A percentile compares a stretch with the other conserved stretches of the same genome.
Evolutionary conservation across 1,140 invertebrate species (phyloP).

Genomic region (Andricus grossulariae): DNA sequence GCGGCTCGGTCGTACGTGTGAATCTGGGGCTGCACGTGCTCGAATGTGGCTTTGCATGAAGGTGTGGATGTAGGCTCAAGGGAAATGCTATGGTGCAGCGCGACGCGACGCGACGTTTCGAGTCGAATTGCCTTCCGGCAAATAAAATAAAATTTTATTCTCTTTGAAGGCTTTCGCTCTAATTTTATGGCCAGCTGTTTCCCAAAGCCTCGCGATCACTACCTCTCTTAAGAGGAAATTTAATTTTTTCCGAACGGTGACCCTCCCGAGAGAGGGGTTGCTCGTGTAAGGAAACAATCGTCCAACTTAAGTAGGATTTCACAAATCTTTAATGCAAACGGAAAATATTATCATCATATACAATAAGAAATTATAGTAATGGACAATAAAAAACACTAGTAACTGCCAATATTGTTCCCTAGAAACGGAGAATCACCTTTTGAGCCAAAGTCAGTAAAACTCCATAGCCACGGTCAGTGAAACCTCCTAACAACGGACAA

Average conservation of each 20-base stretch:
- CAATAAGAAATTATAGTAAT: no score
- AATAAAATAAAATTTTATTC: constrained; percentile 61
- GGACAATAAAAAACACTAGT: no score
- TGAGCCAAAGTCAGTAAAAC: no score
- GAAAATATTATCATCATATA: no score
- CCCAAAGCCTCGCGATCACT: constrained; percentile 38
- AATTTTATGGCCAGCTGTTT: constrained; percentile 50
- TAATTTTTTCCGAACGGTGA: constrained; percentile 13
- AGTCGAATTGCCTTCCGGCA: constrained; percentile 50
- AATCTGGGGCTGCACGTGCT: constrained; percentile 11
- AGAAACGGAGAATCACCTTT: no score
- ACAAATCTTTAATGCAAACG: background rate
- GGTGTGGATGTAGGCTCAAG: constrained; percentile 52
- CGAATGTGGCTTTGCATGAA: constrained; percentile 11
- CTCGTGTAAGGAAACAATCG: constrained; percentile 3
- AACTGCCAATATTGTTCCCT: no score
- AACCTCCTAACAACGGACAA: no score
- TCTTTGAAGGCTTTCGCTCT: constrained; percentile 43
- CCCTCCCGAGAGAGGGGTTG: background rate
- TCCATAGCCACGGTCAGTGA: no score
- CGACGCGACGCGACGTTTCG: constrained; percentile 15
- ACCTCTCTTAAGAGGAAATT: constrained; percentile 17
- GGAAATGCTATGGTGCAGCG: constrained; percentile 46
- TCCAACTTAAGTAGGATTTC: constrained; percentile 8
- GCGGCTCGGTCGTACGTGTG: constrained; percentile 22